Percentiles rank a stretch among this genome's conserved stretches.
Evolutionary conservation across 2,113 vertebrate species (phyloP).

Genomic region (Dipodomys ordii): DNA sequence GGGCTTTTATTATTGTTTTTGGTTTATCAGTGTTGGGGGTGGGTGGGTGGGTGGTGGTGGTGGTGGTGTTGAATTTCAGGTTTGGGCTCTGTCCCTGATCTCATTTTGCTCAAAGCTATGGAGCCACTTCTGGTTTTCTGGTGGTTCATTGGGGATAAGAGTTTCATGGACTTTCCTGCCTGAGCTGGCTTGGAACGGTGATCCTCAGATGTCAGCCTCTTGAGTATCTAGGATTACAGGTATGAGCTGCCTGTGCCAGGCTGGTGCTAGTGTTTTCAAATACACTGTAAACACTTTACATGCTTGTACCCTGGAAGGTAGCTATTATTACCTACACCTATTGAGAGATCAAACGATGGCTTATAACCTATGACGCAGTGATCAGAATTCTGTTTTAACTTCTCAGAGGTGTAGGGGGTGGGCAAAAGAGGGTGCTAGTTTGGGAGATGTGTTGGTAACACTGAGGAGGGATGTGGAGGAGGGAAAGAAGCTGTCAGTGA

Average conservation of each 20-base stretch:
- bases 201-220: no score
- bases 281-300: not conserved
- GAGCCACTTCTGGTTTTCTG: no score
- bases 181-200: no score
- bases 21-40: no score
- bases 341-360: not conserved
- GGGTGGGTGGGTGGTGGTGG: no score
- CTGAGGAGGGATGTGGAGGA: not conserved
- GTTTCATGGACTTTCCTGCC: no score
- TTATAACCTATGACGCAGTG: not conserved
- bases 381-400: not conserved
- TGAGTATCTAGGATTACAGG: no score
- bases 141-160: no score
- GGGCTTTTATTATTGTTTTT: no score
- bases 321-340: not conserved
- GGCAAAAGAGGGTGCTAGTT: accelerated
- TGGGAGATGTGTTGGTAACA: not conserved
- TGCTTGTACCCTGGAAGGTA: not conserved
- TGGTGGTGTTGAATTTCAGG: no score
- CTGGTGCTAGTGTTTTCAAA: not conserved
- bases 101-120: no score
- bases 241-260: not conserved
- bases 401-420: not conserved
- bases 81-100: no score
- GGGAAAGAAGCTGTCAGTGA: not conserved